These are phyloP conservation scores for Forpus xanthops DNA, from an alignment of 2,797 vertebrate species.

Conservation along the genomic window DNA sequence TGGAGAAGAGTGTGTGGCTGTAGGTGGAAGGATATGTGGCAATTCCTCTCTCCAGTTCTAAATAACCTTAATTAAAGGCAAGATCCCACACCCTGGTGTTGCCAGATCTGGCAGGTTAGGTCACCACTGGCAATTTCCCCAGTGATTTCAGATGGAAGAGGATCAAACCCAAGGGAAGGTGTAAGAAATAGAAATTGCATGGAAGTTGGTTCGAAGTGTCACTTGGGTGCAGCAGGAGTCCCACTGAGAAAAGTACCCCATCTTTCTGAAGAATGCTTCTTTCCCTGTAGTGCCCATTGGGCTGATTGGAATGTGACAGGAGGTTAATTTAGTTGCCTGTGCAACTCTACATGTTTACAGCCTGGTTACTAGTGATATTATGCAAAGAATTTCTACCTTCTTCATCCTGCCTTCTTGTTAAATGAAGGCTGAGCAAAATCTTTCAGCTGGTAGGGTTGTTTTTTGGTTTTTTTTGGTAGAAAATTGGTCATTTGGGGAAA, in stretches of 20 bases:
- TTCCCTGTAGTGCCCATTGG: background rate
- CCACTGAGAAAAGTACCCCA: background rate
- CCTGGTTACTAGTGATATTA: background rate
- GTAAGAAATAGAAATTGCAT: background rate
- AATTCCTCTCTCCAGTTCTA: background rate
- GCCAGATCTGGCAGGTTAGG: background rate
- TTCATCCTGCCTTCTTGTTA: background rate
- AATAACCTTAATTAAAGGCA: rapidly evolving
- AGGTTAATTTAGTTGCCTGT: background rate
- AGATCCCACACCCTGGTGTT: background rate
- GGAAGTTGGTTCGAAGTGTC: background rate
- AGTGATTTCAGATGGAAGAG: background rate
- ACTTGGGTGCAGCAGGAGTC: rapidly evolving
- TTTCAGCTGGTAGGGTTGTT: background rate
- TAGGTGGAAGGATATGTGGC: background rate
- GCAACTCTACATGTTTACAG: background rate
- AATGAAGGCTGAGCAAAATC: background rate
- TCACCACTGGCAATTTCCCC: background rate
- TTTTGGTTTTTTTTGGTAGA: rapidly evolving
- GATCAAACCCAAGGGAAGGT: background rate
- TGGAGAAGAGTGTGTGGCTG: background rate
- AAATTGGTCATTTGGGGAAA: background rate
- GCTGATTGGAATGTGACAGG: background rate
- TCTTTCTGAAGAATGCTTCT: background rate
- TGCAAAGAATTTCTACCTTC: background rate